Base-by-base conservation (phyloP, 2,797 vertebrate genomes). In the Psittacula derbiana region DNA sequence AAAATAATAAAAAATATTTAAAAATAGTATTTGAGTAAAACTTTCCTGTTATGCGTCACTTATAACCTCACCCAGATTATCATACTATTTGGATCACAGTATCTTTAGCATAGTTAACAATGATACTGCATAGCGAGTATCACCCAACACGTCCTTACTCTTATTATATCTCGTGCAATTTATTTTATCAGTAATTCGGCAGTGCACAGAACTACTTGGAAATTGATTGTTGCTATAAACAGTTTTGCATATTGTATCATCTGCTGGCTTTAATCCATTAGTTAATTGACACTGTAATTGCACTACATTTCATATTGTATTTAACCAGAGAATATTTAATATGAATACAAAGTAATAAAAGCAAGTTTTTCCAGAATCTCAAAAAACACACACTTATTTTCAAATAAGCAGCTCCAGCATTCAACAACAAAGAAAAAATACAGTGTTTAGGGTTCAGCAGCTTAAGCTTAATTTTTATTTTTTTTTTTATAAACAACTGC, bases 241-340 rank as follows among this genome's bases (percentile, higher is more conserved):
- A 46, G 40, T 23, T 93, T 71, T 93, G 62, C 62, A 89, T 52
- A 52, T 79, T 67, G 67, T 80, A 82, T 88, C 70, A 90, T 78
- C 69, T 80, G 30, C 38, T 92, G 67, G 23, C 70, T 86, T 93
- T 88, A 91, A 80, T 64, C 70, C 33, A 83, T 94, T 88, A 92
- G 93, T 81, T 80, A 92, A 94, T 90, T 13, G 31, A 73, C 57
- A 50, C 43, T 64, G 55, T 58, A 93, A 92, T 94, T 88, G 88
- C 40, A 60, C 57, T 28, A 64, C 44, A 84, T 90, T 84, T 94
- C 14, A 33, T 84, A 90, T 84, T 90, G 86, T 86, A 64, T 84
- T 92, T 92, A 92, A 86, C 33, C 16, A 67, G 53, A 84, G 27
- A 91, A 87, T 36, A 73, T 3, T 57, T 30, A 88, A 46, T 47